Base-by-base conservation (phyloP, 2,797 vertebrate species). In the Aplochiton taeniatus region DNA sequence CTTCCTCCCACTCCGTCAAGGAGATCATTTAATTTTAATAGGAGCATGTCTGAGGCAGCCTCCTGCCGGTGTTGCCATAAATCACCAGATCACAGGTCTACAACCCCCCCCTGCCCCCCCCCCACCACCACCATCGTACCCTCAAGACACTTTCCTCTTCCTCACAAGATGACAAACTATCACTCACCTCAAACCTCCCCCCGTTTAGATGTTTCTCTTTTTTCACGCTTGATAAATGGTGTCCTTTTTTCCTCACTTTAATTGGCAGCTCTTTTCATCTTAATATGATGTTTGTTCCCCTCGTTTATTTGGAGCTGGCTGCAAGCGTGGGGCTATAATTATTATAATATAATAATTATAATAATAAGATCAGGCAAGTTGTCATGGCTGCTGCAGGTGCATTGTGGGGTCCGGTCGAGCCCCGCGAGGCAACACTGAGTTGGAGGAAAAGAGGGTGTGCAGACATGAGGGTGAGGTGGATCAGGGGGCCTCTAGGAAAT, bases 1-100 rank as follows among this genome's bases (percentile, higher is more conserved):
- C 72, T 69, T 89, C 89, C 78, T 54, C 47, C 13, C 47, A 75
- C 90, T 92, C 89, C 89, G 93, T 93, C 92, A 91, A 91, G 90
- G 90, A 91, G 93, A 95, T 95, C 85, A 95, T 94, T 97, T 90
- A 49, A 93, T 94, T 96, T 94, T 96, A 98, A 98, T 95, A 94
- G 96, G 92, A 95, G 95, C 89, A 91, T 96, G 94, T 94, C 93
- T 80, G 66, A 83, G 79, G 78, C 80, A 77, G 89, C 90, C 91
- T 90, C 91, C 92, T 93, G 92, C 93, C 92, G 91, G 90, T 77
- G 83, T 89, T 83, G 77, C 92, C 92, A 94, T 98, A 98, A 96
- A 98, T 98, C 95, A 95, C 75, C 93, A 86, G 92, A 94, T 93
- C 93, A 93, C 92, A 95, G 92, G 89, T 91, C 90, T 93, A 93